Conservation (phyloP, 2,113 vertebrate species). For the Aplodontia rufa region DNA sequence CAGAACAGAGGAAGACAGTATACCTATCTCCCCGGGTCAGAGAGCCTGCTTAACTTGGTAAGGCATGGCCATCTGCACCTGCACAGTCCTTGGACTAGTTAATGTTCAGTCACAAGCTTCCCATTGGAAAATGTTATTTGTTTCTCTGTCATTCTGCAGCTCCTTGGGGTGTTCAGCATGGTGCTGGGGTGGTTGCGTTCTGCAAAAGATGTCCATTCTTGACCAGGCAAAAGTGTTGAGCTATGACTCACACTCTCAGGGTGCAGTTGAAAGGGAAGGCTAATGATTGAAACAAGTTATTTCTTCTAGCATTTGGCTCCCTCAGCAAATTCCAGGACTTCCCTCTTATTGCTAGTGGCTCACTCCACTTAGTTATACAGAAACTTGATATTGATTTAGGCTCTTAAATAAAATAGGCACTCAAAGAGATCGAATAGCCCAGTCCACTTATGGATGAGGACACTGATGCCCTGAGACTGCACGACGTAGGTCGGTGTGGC, state of each 20-base stretch:
- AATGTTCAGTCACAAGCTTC: neutral
- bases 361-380: neutral
- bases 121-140: neutral
- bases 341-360: neutral
- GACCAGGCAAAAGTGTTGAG: neutral
- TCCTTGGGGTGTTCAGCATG: neutral
- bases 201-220: neutral
- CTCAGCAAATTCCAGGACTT: neutral
- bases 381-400: neutral
- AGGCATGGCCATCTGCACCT: neutral
- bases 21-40: neutral
- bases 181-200: neutral
- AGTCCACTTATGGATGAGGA: neutral
- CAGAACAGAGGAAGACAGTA: neutral
- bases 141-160: neutral
- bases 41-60: neutral
- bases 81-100: neutral
- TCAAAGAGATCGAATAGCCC: neutral
- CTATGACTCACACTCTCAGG: neutral
- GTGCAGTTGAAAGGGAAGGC: neutral
- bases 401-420: neutral
- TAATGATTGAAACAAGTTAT: neutral
- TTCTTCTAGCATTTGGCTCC: neutral
- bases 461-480: neutral
- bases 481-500: neutral